phyloP scores from a whole-genome alignment of 2,888 invertebrate species.

The Tachina grossa region DNA sequence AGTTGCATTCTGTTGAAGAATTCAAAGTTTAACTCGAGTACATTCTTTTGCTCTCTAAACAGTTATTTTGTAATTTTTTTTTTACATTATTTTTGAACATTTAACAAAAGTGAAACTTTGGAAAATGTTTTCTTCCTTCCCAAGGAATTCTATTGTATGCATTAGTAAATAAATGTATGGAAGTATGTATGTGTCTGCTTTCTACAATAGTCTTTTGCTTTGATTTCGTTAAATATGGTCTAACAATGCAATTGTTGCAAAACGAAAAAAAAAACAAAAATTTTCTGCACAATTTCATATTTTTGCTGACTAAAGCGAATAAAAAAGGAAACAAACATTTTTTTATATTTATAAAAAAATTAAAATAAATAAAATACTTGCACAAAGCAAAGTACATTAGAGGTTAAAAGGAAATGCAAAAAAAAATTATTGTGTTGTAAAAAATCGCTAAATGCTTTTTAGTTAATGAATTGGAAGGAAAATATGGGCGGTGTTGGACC shows the following conservation, averaged over 20 bases:
- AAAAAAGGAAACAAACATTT: background rate
- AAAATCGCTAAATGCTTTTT: conserved; percentile 45
- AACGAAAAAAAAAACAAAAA: conserved; percentile 12
- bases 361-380: conserved; percentile 1
- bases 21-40: conserved; percentile 43
- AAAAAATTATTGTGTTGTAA: conserved; percentile 8
- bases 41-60: background rate
- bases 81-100: conserved; percentile 13
- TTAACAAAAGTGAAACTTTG: conserved; percentile 70
- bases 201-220: conserved; percentile 43
- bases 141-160: conserved; percentile 12
- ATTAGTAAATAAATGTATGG: background rate
- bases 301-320: conserved; percentile 27
- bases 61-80: conserved; percentile 8
- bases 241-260: conserved; percentile 69
- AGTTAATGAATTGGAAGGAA: conserved; percentile 59
- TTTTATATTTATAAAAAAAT: background rate
- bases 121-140: conserved; percentile 50
- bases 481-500: background rate
- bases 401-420: conserved; percentile 9
- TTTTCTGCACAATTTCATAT: conserved; percentile 70
- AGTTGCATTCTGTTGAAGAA: conserved; percentile 28
- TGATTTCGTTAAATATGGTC: conserved; percentile 65
- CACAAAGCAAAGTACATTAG: conserved; percentile 1
- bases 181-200: conserved; percentile 1